Base-by-base conservation (phyloP, 2,888 invertebrate species). In the Metopia argyrocephala region DNA sequence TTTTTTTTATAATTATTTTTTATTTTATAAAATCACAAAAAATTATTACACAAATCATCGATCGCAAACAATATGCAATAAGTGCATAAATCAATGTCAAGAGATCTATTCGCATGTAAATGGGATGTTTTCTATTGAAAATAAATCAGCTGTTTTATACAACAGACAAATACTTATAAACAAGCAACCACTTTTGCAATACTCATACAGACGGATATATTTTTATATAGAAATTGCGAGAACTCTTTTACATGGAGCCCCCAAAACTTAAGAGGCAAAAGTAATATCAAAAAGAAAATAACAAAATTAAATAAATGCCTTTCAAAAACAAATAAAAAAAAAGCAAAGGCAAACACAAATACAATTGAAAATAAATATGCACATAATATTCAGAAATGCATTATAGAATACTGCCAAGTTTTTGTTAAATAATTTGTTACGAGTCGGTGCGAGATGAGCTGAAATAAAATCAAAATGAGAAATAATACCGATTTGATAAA, bases 371-470 rank as follows among this genome's bases (percentile, higher is more conserved):
- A 38, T n/a, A n/a, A n/a, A n/a, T n/a, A n/a, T n/a, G n/a, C n/a
- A n/a, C n/a, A n/a, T n/a, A 20, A 18, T 50, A 31, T 48, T 31
- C 5, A 62, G 28, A 56, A 76, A 25, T 70, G 57, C 61, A 65
- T 57, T 31, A 28, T 45, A 48, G 21, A 81, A 69, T 76, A 76
- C 27, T 69, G 76, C 78, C 73, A 70, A 81, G 69, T 81, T 74
- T 66, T 62, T 69, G 62, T 50, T 70, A 45, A 50, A 57, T 76
- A 50, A 64, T 52, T 76, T 64, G 48, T 65, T 74, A 38, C 31
- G 28, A 46, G 48, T 48, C 38, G 18, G 27, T 20, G 25, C 28
- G 28, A 28, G 48, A 54, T 45, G 18, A 48, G 28, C 25, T 45
- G 57, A 45, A 28, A 70, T 18, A 52, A 31, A 12, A 46, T 48